Evolutionary conservation across 2,113 vertebrate genomes (phyloP).

Genomic region (rabbit (Oryctolagus cuniculus)): mOryCun1.1 NC_091453.1:20993001-20993500

Average conservation of each 20-base stretch:
- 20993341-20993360: neutral
- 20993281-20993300: neutral
- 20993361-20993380: neutral
- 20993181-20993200: neutral
- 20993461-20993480: slow-evolving; percentile 36
- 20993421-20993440: neutral
- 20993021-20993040: neutral
- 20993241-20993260: neutral
- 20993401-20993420: neutral
- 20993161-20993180: neutral
- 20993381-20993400: neutral
- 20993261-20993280: neutral
- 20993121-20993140: slow-evolving; percentile 22
- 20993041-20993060: neutral
- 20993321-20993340: neutral
- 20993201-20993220: no score
- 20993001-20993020: no score
- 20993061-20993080: neutral
- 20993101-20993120: neutral
- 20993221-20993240: neutral
- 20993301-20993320: neutral
- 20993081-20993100: neutral
- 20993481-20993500: neutral
- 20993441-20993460: slow-evolving; percentile 74
- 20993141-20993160: slow-evolving; percentile 10